These are phyloP conservation scores for Perognathus longimembris DNA, from an alignment of 2,113 vertebrate species.

Conservation along the genomic window DNA sequence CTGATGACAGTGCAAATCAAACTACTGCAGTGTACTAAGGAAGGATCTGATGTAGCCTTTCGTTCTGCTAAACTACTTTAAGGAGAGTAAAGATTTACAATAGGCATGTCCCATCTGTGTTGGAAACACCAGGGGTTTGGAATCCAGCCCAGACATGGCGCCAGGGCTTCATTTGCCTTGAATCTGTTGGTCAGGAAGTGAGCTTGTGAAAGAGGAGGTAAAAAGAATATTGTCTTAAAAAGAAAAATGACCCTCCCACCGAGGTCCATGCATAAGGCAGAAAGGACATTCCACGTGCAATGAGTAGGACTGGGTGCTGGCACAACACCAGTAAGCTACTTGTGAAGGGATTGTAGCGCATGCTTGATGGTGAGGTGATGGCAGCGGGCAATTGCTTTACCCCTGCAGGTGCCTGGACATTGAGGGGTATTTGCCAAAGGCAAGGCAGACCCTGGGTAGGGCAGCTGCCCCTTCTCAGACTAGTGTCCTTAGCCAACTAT, in stretches of 20 bases:
- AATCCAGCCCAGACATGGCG: constrained; percentile 57
- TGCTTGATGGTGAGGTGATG: background rate
- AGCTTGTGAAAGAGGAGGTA: constrained; percentile 36
- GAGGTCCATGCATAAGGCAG: background rate
- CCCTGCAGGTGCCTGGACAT: background rate
- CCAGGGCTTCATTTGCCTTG: constrained; percentile 16
- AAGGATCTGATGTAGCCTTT: constrained; percentile 61
- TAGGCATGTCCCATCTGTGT: constrained; percentile 26
- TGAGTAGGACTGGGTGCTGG: background rate
- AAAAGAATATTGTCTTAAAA: constrained; percentile 62
- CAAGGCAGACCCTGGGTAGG: too few relatives aligned
- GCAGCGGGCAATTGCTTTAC: background rate
- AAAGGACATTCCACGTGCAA: background rate
- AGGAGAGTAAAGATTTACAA: constrained; percentile 63
- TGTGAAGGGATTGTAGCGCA: background rate
- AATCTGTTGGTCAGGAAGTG: constrained; percentile 52
- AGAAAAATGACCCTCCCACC: constrained; percentile 44
- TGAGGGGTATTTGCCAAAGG: background rate
- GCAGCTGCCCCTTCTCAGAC: background rate
- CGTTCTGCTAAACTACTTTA: constrained; percentile 74
- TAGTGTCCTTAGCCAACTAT: background rate
- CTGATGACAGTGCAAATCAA: constrained; percentile 61
- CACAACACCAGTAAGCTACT: background rate
- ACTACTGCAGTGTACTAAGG: constrained; percentile 5
- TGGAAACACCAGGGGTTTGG: constrained; percentile 57